A percentile compares a stretch with the other conserved stretches of the same genome.
Conservation (phyloP, 1,140 invertebrate species). For the Aradophagus sp. region DNA sequence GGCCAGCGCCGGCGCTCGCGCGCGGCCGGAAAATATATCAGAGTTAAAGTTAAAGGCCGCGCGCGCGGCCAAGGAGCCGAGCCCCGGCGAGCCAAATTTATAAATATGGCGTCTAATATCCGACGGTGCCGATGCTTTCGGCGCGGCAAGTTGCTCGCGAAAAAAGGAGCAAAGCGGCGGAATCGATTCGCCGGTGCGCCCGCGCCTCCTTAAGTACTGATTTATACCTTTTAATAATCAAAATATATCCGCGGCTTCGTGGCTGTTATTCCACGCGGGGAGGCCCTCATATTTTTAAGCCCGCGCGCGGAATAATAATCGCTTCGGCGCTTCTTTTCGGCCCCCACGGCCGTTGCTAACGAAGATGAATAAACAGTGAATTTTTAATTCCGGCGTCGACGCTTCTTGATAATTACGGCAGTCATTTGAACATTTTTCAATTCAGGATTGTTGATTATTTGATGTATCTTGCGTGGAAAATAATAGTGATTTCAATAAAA, state of each 20-base stretch:
- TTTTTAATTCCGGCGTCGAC: no score
- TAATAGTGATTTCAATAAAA: no score
- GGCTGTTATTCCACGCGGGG: slow-evolving; percentile 43
- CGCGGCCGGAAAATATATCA: slow-evolving; percentile 70
- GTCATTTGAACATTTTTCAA: no score
- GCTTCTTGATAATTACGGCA: no score
- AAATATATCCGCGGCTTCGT: slow-evolving; percentile 48
- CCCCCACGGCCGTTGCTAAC: slow-evolving; percentile 5
- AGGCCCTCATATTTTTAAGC: slow-evolving; percentile 40
- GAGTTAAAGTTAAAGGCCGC: slow-evolving; percentile 70
- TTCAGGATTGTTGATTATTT: no score
- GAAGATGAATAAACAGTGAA: slow-evolving; percentile 27
- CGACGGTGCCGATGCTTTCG: slow-evolving; percentile 37
- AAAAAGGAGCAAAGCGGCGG: slow-evolving; percentile 15
- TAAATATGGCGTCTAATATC: slow-evolving; percentile 71
- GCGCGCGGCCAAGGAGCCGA: slow-evolving; percentile 63
- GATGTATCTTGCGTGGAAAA: no score
- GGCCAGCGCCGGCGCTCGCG: slow-evolving; percentile 41
- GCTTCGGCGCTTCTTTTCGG: slow-evolving; percentile 3
- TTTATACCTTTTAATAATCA: slow-evolving; percentile 54
- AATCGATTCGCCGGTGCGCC: slow-evolving; percentile 34
- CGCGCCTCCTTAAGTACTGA: slow-evolving; percentile 50
- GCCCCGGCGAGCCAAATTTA: slow-evolving; percentile 64
- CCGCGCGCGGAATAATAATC: slow-evolving; percentile 37
- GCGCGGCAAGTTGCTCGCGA: slow-evolving; percentile 37